These are phyloP conservation scores for Riparia riparia DNA, from an alignment of 2,113 vertebrate species.

Conservation along the genomic window DNA sequence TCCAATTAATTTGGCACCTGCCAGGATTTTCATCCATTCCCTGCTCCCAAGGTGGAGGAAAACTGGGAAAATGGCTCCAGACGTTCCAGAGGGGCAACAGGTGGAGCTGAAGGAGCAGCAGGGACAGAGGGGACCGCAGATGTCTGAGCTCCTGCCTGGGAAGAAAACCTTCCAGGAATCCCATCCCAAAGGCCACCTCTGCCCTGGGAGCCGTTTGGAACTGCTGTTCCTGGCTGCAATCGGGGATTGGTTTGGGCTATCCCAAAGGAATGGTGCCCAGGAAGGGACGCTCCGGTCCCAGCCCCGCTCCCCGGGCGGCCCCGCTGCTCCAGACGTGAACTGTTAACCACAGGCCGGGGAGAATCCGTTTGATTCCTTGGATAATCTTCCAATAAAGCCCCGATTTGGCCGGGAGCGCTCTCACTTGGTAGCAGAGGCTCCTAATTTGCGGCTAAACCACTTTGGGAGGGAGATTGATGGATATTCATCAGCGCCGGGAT, in stretches of 20 bases:
- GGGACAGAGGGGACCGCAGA: background rate
- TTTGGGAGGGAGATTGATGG: background rate
- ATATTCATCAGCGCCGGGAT: background rate
- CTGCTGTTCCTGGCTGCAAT: background rate
- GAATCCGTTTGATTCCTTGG: background rate
- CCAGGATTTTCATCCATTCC: background rate
- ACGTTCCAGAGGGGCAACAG: accelerated
- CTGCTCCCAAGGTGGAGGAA: background rate
- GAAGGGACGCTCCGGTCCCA: accelerated
- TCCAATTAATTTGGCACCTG: background rate
- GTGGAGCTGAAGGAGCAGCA: background rate
- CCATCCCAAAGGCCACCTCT: accelerated
- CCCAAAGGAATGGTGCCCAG: accelerated
- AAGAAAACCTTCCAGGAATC: background rate
- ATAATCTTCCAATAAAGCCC: slow-evolving; percentile 14
- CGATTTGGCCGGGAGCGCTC: background rate
- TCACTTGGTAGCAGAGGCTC: background rate
- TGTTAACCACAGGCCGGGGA: background rate
- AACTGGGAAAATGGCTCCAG: background rate
- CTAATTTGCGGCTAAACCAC: slow-evolving; percentile 40
- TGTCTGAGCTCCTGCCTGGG: background rate
- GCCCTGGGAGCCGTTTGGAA: background rate
- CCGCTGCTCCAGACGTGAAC: background rate
- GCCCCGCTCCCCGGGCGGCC: accelerated
- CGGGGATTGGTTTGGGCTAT: accelerated